Base-by-base conservation (phyloP, 23 tunicate species). In the Ascidia mentula region DNA sequence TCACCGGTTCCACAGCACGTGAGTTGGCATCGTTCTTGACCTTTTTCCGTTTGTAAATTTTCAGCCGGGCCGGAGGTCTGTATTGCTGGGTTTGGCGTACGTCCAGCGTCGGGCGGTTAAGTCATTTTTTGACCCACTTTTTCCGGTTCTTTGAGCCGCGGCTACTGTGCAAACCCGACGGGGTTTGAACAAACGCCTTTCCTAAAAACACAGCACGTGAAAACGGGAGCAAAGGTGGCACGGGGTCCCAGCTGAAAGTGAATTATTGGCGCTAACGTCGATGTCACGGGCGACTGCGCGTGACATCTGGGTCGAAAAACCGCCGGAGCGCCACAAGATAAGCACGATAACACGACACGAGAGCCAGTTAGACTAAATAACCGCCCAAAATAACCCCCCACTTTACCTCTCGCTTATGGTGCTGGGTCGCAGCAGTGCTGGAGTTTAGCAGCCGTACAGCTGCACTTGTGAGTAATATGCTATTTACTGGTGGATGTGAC, bases 321-420 rank as follows among this genome's bases (percentile, higher is more conserved):
- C 65, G 24, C 28, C 24, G 28, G 24, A 28, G 13, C 65, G 65
- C 7, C 22, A 20, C 65, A 53, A 53, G 65, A 53, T 53, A 53
- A 53, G 28, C 28, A 53, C 65, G 65, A 53, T 53, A 53, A 53
- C 65, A 53, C 24, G 65, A 53, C 65, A 28, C 24, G 65, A 9
- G 65, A 26, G 65, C 65, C 24, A 53, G 65, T 53, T 53, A 53
- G 65, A 53, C 65, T 53, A 53, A 53, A 53, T 28, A 53, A 53
- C 24, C 65, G 65, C 65, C 13, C 7, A 53, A 53, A 53, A 53
- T 53, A 53, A 53, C 22, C 7, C 65, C n/a, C n/a, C n/a, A n/a
- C n/a, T n/a, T n/a, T n/a, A n/a, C n/a, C n/a, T n/a, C n/a, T n/a
- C n/a, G n/a, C n/a, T n/a, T 53, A 9, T 53, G 24, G 22, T 53